These are phyloP conservation scores for Brachionus calyciflorus DNA, from an alignment of 1,140 invertebrate genomes.

Conservation along the genomic window DNA sequence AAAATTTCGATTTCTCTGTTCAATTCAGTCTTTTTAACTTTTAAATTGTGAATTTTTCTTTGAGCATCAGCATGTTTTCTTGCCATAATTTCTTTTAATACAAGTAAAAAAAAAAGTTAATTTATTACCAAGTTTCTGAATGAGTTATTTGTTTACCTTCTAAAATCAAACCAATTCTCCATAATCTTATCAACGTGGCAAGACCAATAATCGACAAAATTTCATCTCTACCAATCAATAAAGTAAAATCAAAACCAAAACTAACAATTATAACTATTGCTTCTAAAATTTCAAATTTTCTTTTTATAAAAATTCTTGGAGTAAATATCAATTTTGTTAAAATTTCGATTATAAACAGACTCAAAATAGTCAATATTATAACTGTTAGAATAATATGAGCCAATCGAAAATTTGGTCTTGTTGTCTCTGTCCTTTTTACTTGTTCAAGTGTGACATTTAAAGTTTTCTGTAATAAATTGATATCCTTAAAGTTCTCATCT, in stretches of 20 bases:
- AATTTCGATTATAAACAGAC: slow-evolving; percentile 2
- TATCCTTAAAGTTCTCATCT: not conserved
- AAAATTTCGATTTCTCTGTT: too few species aligned
- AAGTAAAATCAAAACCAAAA: not conserved
- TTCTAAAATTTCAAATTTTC: not conserved
- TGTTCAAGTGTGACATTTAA: not conserved
- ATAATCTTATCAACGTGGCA: not conserved
- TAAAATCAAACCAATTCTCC: not conserved
- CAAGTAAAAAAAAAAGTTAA: too few species aligned
- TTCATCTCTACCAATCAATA: not conserved
- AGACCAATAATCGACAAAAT: not conserved
- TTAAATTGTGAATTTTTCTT: too few species aligned
- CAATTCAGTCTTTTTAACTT: too few species aligned
- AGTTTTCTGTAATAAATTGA: not conserved
- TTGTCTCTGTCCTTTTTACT: not conserved
- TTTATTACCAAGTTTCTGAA: too few species aligned
- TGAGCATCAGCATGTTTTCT: too few species aligned
- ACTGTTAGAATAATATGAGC: not conserved
- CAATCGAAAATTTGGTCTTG: not conserved
- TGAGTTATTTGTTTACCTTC: too few species aligned
- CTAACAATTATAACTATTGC: not conserved
- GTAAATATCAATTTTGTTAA: not conserved
- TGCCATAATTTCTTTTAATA: too few species aligned
- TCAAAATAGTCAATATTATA: not conserved
- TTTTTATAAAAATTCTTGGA: not conserved